Evolutionary conservation across 1,140 invertebrate species (phyloP).

Genomic region (Drosophila ercepeae): DNA sequence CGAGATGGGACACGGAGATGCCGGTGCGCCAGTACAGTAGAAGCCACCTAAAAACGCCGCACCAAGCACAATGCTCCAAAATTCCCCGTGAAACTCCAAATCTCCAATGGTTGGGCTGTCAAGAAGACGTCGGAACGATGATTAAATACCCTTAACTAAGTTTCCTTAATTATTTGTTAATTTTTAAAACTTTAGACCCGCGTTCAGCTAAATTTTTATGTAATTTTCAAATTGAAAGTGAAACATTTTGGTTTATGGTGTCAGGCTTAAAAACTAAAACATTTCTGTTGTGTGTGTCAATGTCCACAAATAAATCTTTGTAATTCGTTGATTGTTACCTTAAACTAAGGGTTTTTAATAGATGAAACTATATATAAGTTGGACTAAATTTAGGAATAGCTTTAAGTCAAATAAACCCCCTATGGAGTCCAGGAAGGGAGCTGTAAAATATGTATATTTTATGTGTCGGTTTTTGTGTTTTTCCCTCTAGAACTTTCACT

Average conservation of each 20-base stretch:
- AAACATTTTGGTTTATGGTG: not conserved
- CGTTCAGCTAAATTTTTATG: not conserved
- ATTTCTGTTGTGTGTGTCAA: not conserved
- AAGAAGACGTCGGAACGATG: too few species aligned
- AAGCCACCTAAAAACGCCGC: not conserved
- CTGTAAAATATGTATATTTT: too few species aligned
- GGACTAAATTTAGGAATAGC: too few species aligned
- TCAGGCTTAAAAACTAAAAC: not conserved
- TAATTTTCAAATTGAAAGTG: not conserved
- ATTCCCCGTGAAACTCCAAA: constrained; percentile 15
- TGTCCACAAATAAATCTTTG: not conserved
- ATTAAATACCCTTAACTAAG: not conserved
- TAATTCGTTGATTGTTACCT: not conserved
- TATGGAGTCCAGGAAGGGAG: too few species aligned
- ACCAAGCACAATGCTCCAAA: constrained; percentile 6
- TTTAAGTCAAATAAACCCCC: too few species aligned
- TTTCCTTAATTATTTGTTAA: not conserved
- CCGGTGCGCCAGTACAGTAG: constrained; percentile 38
- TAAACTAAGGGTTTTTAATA: not conserved
- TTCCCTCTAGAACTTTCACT: constrained; percentile 23
- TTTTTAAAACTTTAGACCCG: not conserved
- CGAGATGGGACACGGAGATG: constrained; percentile 65
- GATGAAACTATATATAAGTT: too few species aligned
- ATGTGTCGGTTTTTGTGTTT: too few species aligned
- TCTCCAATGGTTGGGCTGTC: not conserved